Conservation (phyloP, 2,888 invertebrate genomes). For the Pheosia tremula region DNA sequence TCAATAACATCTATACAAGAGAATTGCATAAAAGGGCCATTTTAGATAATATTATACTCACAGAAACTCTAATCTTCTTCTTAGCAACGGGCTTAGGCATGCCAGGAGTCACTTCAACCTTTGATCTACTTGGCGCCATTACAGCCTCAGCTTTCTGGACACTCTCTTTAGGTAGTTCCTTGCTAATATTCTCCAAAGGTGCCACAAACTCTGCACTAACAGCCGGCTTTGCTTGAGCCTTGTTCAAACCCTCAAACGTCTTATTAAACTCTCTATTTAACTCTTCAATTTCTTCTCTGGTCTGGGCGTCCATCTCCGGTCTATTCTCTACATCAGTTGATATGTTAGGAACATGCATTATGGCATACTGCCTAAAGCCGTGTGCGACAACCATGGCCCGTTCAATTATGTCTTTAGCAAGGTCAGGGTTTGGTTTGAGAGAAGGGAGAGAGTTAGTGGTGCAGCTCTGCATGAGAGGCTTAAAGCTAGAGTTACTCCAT, state of each 20-base stretch:
- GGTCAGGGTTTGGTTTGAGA: conserved; percentile 55
- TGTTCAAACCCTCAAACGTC: conserved; percentile 70
- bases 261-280: conserved; percentile 74
- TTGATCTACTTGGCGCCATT: neutral
- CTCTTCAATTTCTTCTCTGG: conserved; percentile 70
- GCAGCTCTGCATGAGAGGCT: conserved; percentile 65
- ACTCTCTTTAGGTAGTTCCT: conserved; percentile 17
- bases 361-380: conserved; percentile 87
- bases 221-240: conserved; percentile 34
- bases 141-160: conserved; percentile 10
- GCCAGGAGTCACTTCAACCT: conserved; percentile 5
- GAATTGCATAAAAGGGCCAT: no score
- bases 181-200: conserved; percentile 45
- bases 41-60: conserved; percentile 45
- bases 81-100: conserved; percentile 68
- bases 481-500: conserved; percentile 89
- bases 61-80: conserved; percentile 71
- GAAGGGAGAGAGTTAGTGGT: conserved; percentile 61
- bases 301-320: conserved; percentile 59
- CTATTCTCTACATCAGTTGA: conserved; percentile 46
- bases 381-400: conserved; percentile 88
- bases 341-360: conserved; percentile 64
- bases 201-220: conserved; percentile 36
- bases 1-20: no score
- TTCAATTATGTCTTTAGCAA: conserved; percentile 79